Base-by-base conservation (phyloP, 2,797 vertebrate genomes). In the Phoxinus dragarum region DNA sequence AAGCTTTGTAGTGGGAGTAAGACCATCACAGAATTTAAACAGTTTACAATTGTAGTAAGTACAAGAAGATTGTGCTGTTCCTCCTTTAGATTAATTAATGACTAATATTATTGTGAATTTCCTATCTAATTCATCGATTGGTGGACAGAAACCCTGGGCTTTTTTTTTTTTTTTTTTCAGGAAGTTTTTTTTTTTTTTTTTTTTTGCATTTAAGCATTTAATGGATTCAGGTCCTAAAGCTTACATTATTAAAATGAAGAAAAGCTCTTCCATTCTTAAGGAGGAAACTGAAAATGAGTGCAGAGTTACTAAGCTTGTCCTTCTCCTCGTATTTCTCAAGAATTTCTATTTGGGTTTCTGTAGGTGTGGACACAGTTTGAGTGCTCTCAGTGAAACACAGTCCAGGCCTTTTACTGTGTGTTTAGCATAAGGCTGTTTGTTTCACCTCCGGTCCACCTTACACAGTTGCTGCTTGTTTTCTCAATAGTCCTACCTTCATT, bases 261-360 rank as follows among this genome's bases (percentile, higher is more conserved):
- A 54, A 56, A 49, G 27, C 36, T 21, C 7, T 23, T 40, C 5
- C 34, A 40, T 74, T 72, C 49, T 80, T n/a, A 91, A 94, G 93
- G 87, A 92, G 86, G 85, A 91, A 89, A 67, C 80, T 36, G 47
- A 79, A 88, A 89, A 90, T 87, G 34, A 27, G 82, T 47, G 27
- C 82, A 27, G 23, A 66, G 40, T 86, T 87, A 67, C 86, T 38
- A 78, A 76, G 47, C 71, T 82, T 71, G 31, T 85, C 80, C 5
- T 19, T 84, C 84, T 66, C 5, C 27, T 47, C 17, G 3, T 2
- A 21, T 59, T 82, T 49, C 31, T 34, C 59, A 10, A 61, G 31
- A 84, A 47, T 67, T 3, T 75, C 44, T 27, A 56, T 36, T n/a
- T 27, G 38, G 14, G 47, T 59, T 64, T 79, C 40, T 36, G 21